These are phyloP conservation scores for Plodia interpunctella DNA, from an alignment of 1,140 invertebrate genomes.

Conservation along the genomic window DNA sequence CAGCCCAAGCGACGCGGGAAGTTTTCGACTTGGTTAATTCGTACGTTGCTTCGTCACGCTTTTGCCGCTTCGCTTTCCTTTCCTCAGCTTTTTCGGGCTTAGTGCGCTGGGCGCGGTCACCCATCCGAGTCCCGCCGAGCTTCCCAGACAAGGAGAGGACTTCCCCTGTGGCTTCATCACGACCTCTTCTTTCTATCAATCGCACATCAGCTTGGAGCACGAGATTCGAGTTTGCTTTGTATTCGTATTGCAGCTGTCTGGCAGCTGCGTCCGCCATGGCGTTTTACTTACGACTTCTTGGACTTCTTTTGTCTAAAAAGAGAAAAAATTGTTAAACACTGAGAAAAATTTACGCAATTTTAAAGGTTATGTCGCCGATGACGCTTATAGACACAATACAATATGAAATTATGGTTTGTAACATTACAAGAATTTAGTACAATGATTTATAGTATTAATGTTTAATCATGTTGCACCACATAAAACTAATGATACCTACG, in stretches of 20 bases:
- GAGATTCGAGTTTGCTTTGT: slow-evolving; percentile 99
- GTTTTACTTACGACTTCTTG: too few species aligned
- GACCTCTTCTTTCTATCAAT: slow-evolving; percentile 95
- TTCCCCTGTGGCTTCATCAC: slow-evolving; percentile 99
- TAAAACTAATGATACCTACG: too few species aligned
- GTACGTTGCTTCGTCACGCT: slow-evolving; percentile 93
- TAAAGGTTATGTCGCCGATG: too few species aligned
- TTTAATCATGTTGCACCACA: too few species aligned
- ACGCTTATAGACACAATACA: too few species aligned
- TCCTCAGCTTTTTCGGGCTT: slow-evolving; percentile 94
- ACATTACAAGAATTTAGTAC: too few species aligned
- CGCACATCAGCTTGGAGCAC: slow-evolving; percentile 99
- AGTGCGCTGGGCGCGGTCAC: slow-evolving; percentile 92
- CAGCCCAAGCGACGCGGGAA: slow-evolving; percentile 90
- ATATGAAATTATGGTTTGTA: too few species aligned
- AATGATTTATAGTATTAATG: too few species aligned
- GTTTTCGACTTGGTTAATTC: slow-evolving; percentile 95
- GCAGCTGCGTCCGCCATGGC: slow-evolving; percentile 98
- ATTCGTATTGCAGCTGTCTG: slow-evolving; percentile 98
- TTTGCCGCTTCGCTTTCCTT: slow-evolving; percentile 92
- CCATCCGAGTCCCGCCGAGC: slow-evolving; percentile 95
- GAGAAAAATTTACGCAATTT: too few species aligned
- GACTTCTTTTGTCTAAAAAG: too few species aligned
- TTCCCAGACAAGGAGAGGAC: slow-evolving; percentile 97
- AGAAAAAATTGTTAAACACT: too few species aligned